Percentiles rank a stretch among this genome's conserved stretches.
Conservation (phyloP, 2,888 invertebrate genomes). For the Leptothorax acervorum region DNA sequence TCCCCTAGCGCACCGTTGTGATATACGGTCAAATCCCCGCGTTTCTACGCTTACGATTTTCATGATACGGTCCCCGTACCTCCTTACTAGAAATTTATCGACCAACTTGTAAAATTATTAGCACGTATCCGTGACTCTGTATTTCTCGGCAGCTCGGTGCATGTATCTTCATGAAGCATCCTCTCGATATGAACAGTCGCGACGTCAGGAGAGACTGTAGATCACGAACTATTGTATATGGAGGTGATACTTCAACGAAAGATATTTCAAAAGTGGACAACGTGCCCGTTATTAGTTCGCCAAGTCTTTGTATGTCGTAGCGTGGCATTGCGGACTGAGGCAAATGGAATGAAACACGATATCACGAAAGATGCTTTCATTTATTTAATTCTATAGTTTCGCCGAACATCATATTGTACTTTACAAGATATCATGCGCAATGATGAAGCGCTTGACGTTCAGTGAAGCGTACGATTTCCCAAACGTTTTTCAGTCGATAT, state of each 20-base stretch:
- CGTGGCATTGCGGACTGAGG: background rate
- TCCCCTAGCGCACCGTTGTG: conserved; percentile 48
- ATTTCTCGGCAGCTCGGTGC: conserved; percentile 24
- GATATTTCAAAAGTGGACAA: conserved; percentile 11
- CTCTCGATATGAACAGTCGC: conserved; percentile 40
- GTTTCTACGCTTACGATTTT: conserved; percentile 60
- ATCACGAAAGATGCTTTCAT: background rate
- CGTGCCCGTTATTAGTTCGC: conserved; percentile 16
- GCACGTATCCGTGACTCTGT: conserved; percentile 37
- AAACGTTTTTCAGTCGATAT: conserved; percentile 22
- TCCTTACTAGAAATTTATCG: conserved; percentile 63
- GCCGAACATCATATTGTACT: background rate
- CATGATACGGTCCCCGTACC: conserved; percentile 54
- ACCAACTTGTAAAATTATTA: conserved; percentile 57
- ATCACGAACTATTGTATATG: conserved; percentile 1
- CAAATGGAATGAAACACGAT: background rate
- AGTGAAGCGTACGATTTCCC: conserved; percentile 1
- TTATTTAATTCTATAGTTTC: background rate
- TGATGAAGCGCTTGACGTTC: background rate
- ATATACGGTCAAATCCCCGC: conserved; percentile 66
- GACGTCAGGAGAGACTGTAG: background rate
- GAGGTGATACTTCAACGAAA: background rate
- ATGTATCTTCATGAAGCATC: conserved; percentile 36
- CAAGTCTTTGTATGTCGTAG: background rate
- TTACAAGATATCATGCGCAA: background rate